Evolutionary conservation across 2,113 vertebrate genomes (phyloP), one percentile per base, ranked within the genome.

Genomic region (Amia ocellicauda): DNA sequence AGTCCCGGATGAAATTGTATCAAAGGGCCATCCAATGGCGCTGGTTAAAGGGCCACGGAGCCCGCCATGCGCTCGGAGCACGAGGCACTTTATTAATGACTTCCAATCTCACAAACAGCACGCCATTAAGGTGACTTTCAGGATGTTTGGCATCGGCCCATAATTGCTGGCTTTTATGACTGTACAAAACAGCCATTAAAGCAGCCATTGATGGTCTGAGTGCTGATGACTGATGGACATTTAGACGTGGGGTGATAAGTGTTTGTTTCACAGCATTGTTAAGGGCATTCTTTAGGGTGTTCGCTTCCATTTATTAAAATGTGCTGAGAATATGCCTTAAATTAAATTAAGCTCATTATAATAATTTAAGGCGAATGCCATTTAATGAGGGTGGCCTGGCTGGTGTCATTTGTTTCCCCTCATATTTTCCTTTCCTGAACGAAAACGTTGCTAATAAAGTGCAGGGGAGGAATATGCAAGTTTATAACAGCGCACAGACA

Each of bases 111-210:
- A 66, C 56, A 66, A 74, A 73, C 71, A 76, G 68, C 58, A 64
- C 69, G 54, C 62, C 62, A 58, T 65, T 69, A 77, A 83, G 78
- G 85, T 86, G 83, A 82, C 82, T 80, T 85, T 88, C 78, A 82
- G 68, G 69, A 72, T 52, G 75, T 75, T 80, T 87, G 86, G 82
- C 86, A 80, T 52, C 41, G 62, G 58, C 66, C 75, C 73, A 83
- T 78, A 78, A 85, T 75, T 74, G 66, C 69, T 70, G 65, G 60
- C 78, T 76, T 78, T 81, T 80, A 82, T 76, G 75, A 78, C 51
- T 50, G 64, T 69, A 74, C 69, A 77, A 76, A 63, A 64, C 73
- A 62, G 67, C 62, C 55, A 19, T 76, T 69, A 61, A 69, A 83
- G 63, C 71, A 66, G 63, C 47, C 67, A 69, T 69, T 78, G 43